Conservation (phyloP, 2,797 vertebrate species). For the Trichosurus vulpecula region DNA sequence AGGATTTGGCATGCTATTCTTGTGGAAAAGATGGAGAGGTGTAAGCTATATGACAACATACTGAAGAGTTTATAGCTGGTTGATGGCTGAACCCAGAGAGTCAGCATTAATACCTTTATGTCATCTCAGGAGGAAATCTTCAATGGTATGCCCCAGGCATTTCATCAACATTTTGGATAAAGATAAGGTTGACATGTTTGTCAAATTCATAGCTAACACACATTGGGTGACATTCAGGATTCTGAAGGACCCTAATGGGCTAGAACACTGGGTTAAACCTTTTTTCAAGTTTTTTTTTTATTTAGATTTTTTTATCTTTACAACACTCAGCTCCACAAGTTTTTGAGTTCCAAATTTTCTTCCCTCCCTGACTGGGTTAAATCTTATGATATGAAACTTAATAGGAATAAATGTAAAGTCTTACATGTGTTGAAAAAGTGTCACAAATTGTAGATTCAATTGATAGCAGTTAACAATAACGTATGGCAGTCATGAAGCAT, state of each 20-base stretch:
- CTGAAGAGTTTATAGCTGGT: not conserved
- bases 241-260: not conserved
- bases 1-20: not conserved
- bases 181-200: not conserved
- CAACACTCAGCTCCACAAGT: too few relatives aligned
- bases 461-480: not conserved
- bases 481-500: not conserved
- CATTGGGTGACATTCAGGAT: not conserved
- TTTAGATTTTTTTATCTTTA: too few relatives aligned
- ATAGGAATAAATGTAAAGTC: not conserved
- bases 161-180: not conserved
- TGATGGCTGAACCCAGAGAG: not conserved
- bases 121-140: not conserved
- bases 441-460: not conserved
- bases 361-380: too few relatives aligned
- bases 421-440: not conserved
- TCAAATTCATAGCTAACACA: not conserved
- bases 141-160: not conserved
- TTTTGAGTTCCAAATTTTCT: too few relatives aligned
- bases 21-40: not conserved
- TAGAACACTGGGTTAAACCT: not conserved
- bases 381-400: not conserved
- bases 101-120: not conserved
- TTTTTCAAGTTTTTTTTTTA: too few relatives aligned
- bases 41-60: not conserved